Base-by-base conservation (phyloP, 2,888 invertebrate species). In the Lochmaea crataegi region DNA sequence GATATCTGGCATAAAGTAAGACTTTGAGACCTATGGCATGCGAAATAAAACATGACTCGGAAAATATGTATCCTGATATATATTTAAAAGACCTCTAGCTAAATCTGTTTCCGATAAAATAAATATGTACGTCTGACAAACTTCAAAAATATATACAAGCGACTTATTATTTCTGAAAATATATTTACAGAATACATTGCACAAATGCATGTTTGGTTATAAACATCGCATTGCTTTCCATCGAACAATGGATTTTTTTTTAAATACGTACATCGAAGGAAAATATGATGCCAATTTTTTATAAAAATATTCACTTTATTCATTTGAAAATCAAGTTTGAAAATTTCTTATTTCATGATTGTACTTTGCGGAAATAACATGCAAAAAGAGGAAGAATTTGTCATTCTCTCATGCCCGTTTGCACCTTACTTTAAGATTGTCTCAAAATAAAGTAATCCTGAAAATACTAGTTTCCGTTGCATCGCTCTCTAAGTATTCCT, bases 21-120 rank as follows among this genome's bases (percentile, higher is more conserved):
- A 32, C 66, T 66, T 32, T 57, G n/a, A 26, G n/a, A 42, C 11
- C 18, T 68, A 58, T 58, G 48, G 16, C 14, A 45, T 68, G 12
- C 11, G 22, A 58, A 58, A 60, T 68, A 68, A 32, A 68, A 60
- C 58, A 5, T 41, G 5, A 16, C 45, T 14, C 26, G 22, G 12
- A 58, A 45, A 68, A 58, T 14, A n/a, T 18, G 41, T 69, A 63
- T 26, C 41, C 53, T 14, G 53, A 63, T 18, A 63, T 60, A 41
- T 16, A 53, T 63, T 69, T 38, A 51, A 69, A 53, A 69, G 18
- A 63, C 51, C 61, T 69, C 61, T 41, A 38, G 38, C 41, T 53
- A 69, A 69, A 69, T 69, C 68, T 69, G 22, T 69, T 63, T 69
- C 56, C 68, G 63, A 69, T 69, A 69, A 63, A 69, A 69, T 63